Conservation (phyloP, 2,888 invertebrate species). For the Coelinius sp. region DNA sequence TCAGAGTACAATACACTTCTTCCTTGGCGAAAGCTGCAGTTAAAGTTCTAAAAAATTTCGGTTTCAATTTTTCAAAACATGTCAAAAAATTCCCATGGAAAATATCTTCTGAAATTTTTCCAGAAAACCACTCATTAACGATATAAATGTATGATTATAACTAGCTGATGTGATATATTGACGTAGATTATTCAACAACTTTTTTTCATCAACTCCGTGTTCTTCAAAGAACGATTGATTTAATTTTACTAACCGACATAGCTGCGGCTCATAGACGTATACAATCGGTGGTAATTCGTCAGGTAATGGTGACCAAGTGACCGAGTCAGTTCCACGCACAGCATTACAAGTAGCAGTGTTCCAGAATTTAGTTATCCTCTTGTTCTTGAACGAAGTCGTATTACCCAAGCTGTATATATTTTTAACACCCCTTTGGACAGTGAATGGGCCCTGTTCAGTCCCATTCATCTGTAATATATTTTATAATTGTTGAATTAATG, state of each 20-base stretch:
- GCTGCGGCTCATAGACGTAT: constrained; percentile 74
- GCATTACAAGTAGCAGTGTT: constrained; percentile 72
- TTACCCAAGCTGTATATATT: constrained; percentile 72
- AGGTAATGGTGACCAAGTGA: constrained; percentile 73
- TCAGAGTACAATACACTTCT: constrained; percentile 70
- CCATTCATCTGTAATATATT: constrained; percentile 71
- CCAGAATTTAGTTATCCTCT: constrained; percentile 62
- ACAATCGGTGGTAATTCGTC: constrained; percentile 67
- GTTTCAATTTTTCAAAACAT: not conserved
- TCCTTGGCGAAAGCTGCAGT: constrained; percentile 65
- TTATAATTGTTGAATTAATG: not conserved
- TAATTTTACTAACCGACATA: constrained; percentile 71
- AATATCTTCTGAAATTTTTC: no score
- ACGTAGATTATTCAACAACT: not conserved
- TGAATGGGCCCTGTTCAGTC: constrained; percentile 73
- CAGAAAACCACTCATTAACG: not conserved
- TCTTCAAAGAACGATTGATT: no score
- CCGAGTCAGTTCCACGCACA: constrained; percentile 74
- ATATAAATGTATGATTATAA: not conserved
- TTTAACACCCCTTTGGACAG: constrained; percentile 73
- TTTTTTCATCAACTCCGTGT: not conserved
- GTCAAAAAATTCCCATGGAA: no score
- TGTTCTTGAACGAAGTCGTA: constrained; percentile 71
- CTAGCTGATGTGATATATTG: not conserved
- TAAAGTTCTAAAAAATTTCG: constrained; percentile 22